Evolutionary conservation across 2,113 vertebrate genomes (phyloP).

Genomic region (Hiodon tergisus): DNA sequence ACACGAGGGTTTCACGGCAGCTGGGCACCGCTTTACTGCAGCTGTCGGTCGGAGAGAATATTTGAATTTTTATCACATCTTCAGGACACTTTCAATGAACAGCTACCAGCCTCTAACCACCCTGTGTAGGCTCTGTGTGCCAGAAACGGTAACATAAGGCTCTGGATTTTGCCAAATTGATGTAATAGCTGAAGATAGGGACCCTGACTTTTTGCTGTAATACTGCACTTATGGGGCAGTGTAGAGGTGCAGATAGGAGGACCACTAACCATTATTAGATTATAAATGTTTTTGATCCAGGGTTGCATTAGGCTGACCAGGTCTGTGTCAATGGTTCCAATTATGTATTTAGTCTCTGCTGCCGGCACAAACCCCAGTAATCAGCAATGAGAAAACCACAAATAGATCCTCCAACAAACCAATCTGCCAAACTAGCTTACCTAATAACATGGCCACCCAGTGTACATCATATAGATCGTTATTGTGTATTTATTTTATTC

Average conservation of each 20-base stretch:
- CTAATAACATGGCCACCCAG: too few relatives aligned
- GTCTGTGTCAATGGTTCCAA: neutral
- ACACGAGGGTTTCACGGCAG: too few relatives aligned
- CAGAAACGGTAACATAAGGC: neutral
- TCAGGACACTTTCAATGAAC: neutral
- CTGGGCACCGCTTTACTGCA: too few relatives aligned
- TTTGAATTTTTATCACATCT: neutral
- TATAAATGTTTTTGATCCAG: neutral
- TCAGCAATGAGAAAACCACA: too few relatives aligned
- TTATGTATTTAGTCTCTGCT: neutral
- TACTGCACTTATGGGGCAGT: neutral
- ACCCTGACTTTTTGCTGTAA: neutral
- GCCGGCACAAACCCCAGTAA: neutral
- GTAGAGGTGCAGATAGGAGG: neutral
- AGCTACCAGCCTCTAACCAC: neutral
- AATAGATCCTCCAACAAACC: too few relatives aligned
- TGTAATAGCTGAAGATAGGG: conserved; percentile 9
- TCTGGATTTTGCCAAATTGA: conserved; percentile 1
- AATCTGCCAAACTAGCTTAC: too few relatives aligned
- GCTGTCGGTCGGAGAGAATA: too few relatives aligned
- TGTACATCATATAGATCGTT: too few relatives aligned
- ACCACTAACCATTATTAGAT: neutral
- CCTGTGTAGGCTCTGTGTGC: neutral
- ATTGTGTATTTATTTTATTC: too few relatives aligned
- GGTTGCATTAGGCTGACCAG: neutral